These are phyloP conservation scores for Drosophila nigrodunni DNA, from an alignment of 1,140 invertebrate species.

Conservation along the genomic window DNA sequence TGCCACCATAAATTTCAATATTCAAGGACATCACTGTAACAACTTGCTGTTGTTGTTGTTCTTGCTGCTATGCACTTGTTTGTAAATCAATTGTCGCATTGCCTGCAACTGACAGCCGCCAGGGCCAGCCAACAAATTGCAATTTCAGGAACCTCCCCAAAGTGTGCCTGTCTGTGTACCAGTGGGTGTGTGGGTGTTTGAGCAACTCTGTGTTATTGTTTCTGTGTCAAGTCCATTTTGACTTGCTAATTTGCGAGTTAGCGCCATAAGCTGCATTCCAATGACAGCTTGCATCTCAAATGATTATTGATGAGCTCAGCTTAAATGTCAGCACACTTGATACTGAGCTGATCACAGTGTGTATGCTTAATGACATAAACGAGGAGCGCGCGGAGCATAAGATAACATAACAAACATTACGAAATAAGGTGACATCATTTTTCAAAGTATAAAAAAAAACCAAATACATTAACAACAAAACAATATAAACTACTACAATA, in stretches of 20 bases:
- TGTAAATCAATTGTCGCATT: constrained; percentile 76
- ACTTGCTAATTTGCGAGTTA: constrained; percentile 8
- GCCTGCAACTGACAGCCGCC: constrained; percentile 60
- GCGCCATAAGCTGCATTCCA: not conserved
- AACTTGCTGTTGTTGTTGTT: constrained; percentile 36
- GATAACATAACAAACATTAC: constrained; percentile 11
- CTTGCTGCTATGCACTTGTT: constrained; percentile 46
- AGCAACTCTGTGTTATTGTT: constrained; percentile 5
- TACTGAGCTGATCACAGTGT: constrained; percentile 33
- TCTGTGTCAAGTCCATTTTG: constrained; percentile 9
- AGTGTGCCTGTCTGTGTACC: constrained; percentile 15
- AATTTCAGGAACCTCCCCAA: constrained; percentile 39
- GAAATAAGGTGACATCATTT: constrained; percentile 70
- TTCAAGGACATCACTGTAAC: constrained; percentile 56
- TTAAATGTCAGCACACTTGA: not conserved
- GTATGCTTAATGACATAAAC: constrained; percentile 57
- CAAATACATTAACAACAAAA: constrained; percentile 56
- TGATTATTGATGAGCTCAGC: constrained; percentile 62
- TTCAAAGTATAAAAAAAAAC: constrained; percentile 27
- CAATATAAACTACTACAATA: constrained; percentile 20
- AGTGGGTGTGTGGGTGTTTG: constrained; percentile 16
- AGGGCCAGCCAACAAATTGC: constrained; percentile 56
- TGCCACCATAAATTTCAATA: constrained; percentile 64
- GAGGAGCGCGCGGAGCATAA: constrained; percentile 10
- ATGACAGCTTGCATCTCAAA: constrained; percentile 39